Conservation (phyloP, 2,797 vertebrate genomes). For the Ceryle rudis region DNA sequence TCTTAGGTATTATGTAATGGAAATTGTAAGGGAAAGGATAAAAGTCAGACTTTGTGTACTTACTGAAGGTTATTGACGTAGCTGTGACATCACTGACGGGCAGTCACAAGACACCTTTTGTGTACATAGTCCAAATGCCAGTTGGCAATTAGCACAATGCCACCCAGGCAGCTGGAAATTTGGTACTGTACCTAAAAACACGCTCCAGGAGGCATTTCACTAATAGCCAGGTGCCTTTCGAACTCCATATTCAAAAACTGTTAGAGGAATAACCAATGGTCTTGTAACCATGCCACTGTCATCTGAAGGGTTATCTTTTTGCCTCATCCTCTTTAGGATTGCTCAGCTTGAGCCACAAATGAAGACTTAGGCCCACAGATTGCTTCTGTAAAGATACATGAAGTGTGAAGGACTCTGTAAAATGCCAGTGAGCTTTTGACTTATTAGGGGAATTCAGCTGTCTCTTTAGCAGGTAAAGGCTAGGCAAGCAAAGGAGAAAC, state of each 20-base stretch:
- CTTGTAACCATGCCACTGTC: not conserved
- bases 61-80: conserved; percentile 19
- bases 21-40: conserved; percentile 3
- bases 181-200: not conserved
- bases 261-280: not conserved
- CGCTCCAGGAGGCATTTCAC: not conserved
- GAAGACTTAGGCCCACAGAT: not conserved
- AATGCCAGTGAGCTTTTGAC: not conserved
- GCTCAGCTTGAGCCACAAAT: not conserved
- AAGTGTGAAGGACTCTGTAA: not conserved
- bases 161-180: conserved; percentile 12
- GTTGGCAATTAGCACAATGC: not conserved
- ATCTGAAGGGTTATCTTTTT: not conserved
- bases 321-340: not conserved
- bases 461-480: not conserved
- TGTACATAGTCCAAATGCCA: not conserved
- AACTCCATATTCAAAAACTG: not conserved
- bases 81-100: not conserved
- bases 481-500: not conserved
- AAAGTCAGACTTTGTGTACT: conserved; percentile 37
- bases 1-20: conserved; percentile 1
- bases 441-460: not conserved
- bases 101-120: conserved; percentile 14
- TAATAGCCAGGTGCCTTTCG: not conserved
- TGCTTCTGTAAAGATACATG: not conserved